Evolutionary conservation across 2,888 invertebrate species (phyloP), one percentile per base, ranked within the genome.

Genomic region (Artemia sinica): DNA sequence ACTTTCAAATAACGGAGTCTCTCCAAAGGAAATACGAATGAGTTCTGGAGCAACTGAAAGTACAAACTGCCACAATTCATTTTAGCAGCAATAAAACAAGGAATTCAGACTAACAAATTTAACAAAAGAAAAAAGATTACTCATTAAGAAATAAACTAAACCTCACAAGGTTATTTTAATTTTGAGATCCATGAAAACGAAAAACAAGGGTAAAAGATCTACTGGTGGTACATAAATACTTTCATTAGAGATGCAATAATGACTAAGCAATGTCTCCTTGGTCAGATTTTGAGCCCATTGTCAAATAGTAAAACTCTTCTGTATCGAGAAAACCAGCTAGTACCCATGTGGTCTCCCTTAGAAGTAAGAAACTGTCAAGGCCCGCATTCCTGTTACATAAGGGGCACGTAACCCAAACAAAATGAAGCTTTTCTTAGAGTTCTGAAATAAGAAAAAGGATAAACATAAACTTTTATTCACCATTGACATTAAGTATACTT

Each of bases 31-130:
- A 77, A 86, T 83, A 66, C 84, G 85, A 74, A 82, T 80, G 75
- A 86, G 84, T 80, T 85, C 85, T 72, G 86, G 85, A 74, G 84
- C 82, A 77, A 85, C 85, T 86, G 79, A 73, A 76, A 12, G 48
- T 50, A 67, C 67, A 71, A 67, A 69, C 69, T 50, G 69, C 70
- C 66, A 70, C 67, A 72, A 69, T 72, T 72, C 49, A 52, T 9
- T 67, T 41, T 14, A 49, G 13, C 51, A 67, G 14, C 1, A 28
- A 12, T 8, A 49, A 11, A 67, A 13, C 13, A 49, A 28, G 13
- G n/a, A 14, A 49, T 50, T 11, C 18, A 13, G 50, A 50, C 69
- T 52, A 58, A 14, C 28, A 63, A 8, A 41, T 52, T 18, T 49
- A 48, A 68, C 58, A 5, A 14, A n/a, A 14, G 63, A 13, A 65